These are phyloP conservation scores for Brachyopa scutellaris DNA, from an alignment of 2,888 invertebrate genomes.

Conservation along the genomic window DNA sequence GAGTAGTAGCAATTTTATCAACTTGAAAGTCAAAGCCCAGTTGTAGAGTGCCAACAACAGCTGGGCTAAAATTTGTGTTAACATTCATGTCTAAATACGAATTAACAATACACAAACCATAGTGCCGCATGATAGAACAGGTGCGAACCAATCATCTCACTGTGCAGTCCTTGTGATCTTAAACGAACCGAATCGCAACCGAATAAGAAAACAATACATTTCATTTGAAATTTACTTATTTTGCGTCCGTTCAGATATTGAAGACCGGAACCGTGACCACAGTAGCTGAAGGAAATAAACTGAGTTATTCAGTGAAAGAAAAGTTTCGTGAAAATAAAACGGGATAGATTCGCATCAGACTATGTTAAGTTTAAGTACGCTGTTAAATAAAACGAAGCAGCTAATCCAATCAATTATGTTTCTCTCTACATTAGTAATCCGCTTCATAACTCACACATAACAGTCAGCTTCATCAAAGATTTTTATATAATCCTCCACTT, in stretches of 20 bases:
- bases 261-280: constrained; percentile 87
- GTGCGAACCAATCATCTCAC: constrained; percentile 82
- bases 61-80: constrained; percentile 79
- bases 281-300: constrained; percentile 83
- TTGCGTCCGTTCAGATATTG: constrained; percentile 84
- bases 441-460: constrained; percentile 83
- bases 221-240: constrained; percentile 83
- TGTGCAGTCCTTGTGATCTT: constrained; percentile 81
- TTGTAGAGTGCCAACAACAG: constrained; percentile 83
- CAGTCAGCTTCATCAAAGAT: constrained; percentile 83
- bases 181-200: constrained; percentile 85
- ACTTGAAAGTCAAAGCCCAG: constrained; percentile 83
- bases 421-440: too few relatives aligned
- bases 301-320: too few relatives aligned
- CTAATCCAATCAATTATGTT: too few relatives aligned
- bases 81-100: background rate
- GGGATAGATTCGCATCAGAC: too few relatives aligned
- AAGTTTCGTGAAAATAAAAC: too few relatives aligned
- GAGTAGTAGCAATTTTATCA: constrained; percentile 82
- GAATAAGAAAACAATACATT: constrained; percentile 85
- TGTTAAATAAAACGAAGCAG: too few relatives aligned
- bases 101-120: constrained; percentile 74
- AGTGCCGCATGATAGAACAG: constrained; percentile 82
- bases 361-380: too few relatives aligned
- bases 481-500: constrained; percentile 82